Evolutionary conservation across 1,140 invertebrate species (phyloP).

Genomic region (Cephus cinctus): DNA sequence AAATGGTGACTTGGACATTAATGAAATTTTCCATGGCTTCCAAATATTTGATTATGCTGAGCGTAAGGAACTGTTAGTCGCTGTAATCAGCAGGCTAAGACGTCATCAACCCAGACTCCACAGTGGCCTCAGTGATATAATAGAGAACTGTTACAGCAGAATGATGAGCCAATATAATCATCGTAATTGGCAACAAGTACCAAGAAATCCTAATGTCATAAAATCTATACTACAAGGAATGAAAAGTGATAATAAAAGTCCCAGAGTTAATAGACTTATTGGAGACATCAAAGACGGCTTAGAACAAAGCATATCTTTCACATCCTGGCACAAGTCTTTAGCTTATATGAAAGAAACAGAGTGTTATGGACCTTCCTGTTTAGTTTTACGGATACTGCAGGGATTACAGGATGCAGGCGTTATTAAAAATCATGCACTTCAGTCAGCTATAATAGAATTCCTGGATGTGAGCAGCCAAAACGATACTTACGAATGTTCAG

Average conservation of each 20-base stretch:
- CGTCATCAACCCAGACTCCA: conserved; percentile 9
- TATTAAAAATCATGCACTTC: neutral
- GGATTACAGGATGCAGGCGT: neutral
- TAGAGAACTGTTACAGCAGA: too few species aligned
- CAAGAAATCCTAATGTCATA: conserved; percentile 6
- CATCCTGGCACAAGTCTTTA: neutral
- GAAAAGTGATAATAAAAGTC: neutral
- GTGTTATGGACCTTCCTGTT: neutral
- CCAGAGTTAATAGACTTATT: conserved; percentile 9
- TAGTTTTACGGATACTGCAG: too few species aligned
- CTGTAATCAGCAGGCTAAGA: conserved; percentile 11
- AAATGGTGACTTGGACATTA: neutral
- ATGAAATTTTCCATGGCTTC: neutral
- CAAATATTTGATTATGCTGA: conserved; percentile 3
- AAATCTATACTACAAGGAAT: conserved; percentile 1
- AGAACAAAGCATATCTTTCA: neutral
- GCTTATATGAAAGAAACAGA: neutral
- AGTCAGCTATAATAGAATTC: neutral
- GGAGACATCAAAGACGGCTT: conserved; percentile 1
- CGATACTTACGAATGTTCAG: too few species aligned
- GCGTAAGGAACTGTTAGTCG: conserved; percentile 7
- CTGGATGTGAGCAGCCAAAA: neutral
- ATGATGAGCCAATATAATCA: too few species aligned
- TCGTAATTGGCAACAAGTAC: neutral
- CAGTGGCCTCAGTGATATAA: conserved; percentile 4